Percentiles rank a stretch among this genome's conserved stretches.
Evolutionary conservation across 2,797 vertebrate species (phyloP).

Genomic region (Halcyon smyrnensis): DNA sequence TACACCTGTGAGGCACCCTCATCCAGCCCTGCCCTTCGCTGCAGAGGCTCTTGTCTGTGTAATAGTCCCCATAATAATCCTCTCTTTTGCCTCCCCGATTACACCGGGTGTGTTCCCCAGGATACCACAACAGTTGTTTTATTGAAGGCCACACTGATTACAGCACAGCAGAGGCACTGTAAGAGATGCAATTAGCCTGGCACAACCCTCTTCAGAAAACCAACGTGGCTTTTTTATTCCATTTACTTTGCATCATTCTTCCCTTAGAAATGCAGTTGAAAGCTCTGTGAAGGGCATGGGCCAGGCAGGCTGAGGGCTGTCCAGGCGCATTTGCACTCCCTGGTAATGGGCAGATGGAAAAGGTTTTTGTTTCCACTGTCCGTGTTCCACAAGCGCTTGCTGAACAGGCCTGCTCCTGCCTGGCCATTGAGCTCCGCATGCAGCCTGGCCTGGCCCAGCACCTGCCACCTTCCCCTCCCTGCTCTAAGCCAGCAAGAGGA

Average conservation of each 20-base stretch:
- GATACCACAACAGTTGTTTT: neutral
- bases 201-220: neutral
- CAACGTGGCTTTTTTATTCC: neutral
- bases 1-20: neutral
- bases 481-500: neutral
- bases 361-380: neutral
- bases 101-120: neutral
- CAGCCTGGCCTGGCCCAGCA: neutral
- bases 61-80: accelerated
- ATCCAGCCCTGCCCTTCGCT: neutral
- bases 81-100: neutral
- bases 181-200: neutral
- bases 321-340: neutral
- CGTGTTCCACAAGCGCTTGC: accelerated
- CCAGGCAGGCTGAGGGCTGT: neutral
- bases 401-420: neutral
- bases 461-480: neutral
- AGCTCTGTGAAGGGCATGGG: neutral
- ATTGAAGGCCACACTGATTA: neutral
- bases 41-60: neutral
- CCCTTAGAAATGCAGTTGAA: neutral
- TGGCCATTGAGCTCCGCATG: accelerated
- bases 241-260: neutral
- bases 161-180: neutral
- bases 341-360: accelerated